These are phyloP conservation scores for Drosophila pruinosa DNA, from an alignment of 1,140 invertebrate species.

Conservation along the genomic window DNA sequence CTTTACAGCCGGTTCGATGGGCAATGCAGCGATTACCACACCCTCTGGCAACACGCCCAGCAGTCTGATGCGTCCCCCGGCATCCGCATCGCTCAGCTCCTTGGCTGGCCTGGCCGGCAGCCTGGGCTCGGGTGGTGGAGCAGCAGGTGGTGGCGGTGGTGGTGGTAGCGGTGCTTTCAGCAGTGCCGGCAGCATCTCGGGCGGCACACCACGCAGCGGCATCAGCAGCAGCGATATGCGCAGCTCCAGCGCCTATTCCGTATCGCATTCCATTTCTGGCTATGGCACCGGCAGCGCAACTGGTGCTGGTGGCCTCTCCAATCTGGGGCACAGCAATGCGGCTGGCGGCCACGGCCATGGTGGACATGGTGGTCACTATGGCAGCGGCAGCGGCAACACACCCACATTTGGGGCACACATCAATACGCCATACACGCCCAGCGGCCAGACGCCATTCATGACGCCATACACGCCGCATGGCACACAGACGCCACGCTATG, in stretches of 20 bases:
- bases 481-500: conserved; percentile 86
- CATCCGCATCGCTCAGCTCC: conserved; percentile 2
- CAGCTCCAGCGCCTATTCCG: conserved; percentile 84
- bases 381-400: conserved; percentile 84
- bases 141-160: conserved; percentile 57
- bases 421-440: conserved; percentile 92
- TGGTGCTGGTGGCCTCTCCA: conserved; percentile 88
- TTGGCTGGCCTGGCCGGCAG: not conserved
- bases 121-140: not conserved
- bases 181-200: conserved; percentile 34
- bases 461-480: conserved; percentile 92
- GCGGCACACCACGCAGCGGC: conserved; percentile 61
- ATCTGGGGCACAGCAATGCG: no score
- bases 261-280: conserved; percentile 86
- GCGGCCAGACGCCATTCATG: conserved; percentile 95
- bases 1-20: conserved; percentile 88
- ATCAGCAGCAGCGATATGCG: conserved; percentile 53
- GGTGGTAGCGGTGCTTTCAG: conserved; percentile 61
- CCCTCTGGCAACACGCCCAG: conserved; percentile 85
- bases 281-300: conserved; percentile 55
- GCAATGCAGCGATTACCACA: conserved; percentile 84
- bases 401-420: conserved; percentile 83
- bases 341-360: conserved; percentile 46
- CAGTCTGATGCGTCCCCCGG: conserved; percentile 57
- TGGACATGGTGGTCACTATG: conserved; percentile 83